Evolutionary conservation across 1,140 invertebrate genomes (phyloP).

Genomic region (Sesamia nonagrioides): DNA sequence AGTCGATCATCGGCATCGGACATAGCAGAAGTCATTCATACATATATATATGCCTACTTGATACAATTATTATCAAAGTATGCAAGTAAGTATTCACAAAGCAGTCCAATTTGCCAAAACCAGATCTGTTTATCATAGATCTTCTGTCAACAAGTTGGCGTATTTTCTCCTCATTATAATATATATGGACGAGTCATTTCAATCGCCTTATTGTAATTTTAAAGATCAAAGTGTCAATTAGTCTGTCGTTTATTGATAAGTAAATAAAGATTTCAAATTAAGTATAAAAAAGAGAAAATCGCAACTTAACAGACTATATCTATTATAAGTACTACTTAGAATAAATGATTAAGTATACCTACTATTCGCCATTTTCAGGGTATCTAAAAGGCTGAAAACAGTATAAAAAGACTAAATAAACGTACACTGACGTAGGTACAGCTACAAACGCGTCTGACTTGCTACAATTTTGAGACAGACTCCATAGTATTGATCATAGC

Average conservation of each 20-base stretch:
- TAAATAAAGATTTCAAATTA: background rate
- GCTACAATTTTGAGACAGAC: background rate
- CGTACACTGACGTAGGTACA: too few relatives aligned
- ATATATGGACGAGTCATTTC: conserved; percentile 2
- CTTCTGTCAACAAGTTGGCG: background rate
- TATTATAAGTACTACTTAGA: background rate
- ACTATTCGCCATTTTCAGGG: background rate
- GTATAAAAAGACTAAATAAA: too few relatives aligned
- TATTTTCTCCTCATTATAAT: conserved; percentile 9
- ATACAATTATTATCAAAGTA: background rate
- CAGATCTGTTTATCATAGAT: conserved; percentile 8
- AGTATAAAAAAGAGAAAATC: background rate
- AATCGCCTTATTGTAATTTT: conserved; percentile 23
- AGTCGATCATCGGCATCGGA: too few relatives aligned
- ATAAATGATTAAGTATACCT: background rate
- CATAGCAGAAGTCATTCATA: background rate
- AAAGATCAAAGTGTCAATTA: conserved; percentile 40
- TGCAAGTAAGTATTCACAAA: background rate
- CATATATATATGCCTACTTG: background rate
- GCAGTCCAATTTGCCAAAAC: conserved; percentile 11
- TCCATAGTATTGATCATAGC: background rate
- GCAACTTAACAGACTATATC: background rate
- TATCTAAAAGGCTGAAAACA: too few relatives aligned
- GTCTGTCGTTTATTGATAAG: conserved; percentile 18
- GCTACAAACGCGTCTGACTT: background rate